A percentile compares a stretch with the other conserved stretches of the same genome.
These are phyloP conservation scores for Sicus ferrugineus DNA, from an alignment of 2,888 invertebrate species.

Conservation along the genomic window DNA sequence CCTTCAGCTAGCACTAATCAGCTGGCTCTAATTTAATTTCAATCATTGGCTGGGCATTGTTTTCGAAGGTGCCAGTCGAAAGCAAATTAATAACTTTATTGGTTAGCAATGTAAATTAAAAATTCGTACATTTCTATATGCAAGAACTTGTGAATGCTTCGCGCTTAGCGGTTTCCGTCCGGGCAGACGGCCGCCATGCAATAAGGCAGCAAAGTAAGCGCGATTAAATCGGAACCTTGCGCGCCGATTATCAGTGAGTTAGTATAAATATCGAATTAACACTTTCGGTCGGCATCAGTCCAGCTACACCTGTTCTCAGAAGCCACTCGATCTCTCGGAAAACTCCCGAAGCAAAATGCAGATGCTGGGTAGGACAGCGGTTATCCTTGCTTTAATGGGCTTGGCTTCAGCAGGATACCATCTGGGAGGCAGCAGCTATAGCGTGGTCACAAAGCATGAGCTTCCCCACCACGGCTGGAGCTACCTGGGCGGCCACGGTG, in stretches of 20 bases:
- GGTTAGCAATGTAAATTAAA: no score
- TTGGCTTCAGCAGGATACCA: conserved; percentile 45
- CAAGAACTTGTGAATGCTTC: no score
- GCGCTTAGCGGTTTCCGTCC: no score
- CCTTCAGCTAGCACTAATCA: no score
- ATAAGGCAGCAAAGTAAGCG: no score
- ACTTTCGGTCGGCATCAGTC: conserved; percentile 23
- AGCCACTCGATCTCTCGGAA: neutral
- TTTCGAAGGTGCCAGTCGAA: no score
- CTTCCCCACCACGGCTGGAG: conserved; percentile 46
- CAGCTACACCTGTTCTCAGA: neutral
- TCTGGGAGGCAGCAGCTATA: conserved; percentile 53
- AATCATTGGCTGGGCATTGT: no score
- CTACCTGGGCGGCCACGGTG: conserved; percentile 38
- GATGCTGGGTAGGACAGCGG: conserved; percentile 38
- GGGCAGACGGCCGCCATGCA: neutral
- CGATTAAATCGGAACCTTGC: conserved; percentile 4
- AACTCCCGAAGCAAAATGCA: conserved; percentile 46
- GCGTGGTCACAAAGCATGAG: conserved; percentile 56
- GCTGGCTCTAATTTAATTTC: no score
- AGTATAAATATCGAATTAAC: conserved; percentile 32
- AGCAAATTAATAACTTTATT: no score
- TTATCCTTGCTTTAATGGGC: conserved; percentile 42
- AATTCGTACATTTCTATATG: no score
- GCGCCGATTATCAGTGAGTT: neutral